Evolutionary conservation across 2,888 invertebrate species (phyloP).

Genomic region (Endomychus coccineus): DNA sequence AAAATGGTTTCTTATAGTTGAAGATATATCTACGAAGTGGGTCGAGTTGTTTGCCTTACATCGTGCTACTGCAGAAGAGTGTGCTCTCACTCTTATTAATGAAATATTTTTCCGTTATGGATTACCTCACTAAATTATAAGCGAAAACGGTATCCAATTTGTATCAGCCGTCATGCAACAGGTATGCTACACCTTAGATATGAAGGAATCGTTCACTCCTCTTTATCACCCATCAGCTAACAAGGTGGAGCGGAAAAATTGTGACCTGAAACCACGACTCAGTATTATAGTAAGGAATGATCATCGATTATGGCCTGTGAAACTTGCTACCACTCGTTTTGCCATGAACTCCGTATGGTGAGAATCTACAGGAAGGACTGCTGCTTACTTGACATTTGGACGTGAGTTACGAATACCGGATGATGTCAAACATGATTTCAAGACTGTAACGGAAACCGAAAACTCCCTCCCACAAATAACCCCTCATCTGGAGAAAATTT

Average conservation of each 20-base stretch:
- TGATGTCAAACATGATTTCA: constrained; percentile 29
- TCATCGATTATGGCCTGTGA: constrained; percentile 30
- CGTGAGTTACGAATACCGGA: constrained; percentile 30
- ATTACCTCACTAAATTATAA: constrained; percentile 29
- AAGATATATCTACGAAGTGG: constrained; percentile 28
- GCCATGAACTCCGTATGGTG: constrained; percentile 35
- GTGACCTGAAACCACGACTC: constrained; percentile 33
- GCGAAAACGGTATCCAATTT: constrained; percentile 37
- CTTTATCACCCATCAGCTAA: constrained; percentile 25
- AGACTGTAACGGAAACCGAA: constrained; percentile 26
- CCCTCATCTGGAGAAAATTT: constrained; percentile 20
- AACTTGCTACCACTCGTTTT: constrained; percentile 33
- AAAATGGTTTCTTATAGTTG: constrained; percentile 25
- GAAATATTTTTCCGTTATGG: constrained; percentile 32
- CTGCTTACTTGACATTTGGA: constrained; percentile 34
- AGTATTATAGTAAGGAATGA: constrained; percentile 28
- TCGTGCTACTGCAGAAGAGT: constrained; percentile 24
- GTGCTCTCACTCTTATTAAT: constrained; percentile 24
- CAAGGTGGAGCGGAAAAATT: constrained; percentile 23
- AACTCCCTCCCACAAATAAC: constrained; percentile 29
- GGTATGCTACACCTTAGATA: constrained; percentile 25
- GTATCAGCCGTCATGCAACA: constrained; percentile 33
- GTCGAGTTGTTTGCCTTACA: constrained; percentile 23
- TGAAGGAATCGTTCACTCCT: constrained; percentile 27
- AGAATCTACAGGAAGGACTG: constrained; percentile 27